Evolutionary conservation across 2,113 vertebrate genomes (phyloP), one percentile per base, ranked within the genome.

Genomic region (Ameiurus melas): DNA sequence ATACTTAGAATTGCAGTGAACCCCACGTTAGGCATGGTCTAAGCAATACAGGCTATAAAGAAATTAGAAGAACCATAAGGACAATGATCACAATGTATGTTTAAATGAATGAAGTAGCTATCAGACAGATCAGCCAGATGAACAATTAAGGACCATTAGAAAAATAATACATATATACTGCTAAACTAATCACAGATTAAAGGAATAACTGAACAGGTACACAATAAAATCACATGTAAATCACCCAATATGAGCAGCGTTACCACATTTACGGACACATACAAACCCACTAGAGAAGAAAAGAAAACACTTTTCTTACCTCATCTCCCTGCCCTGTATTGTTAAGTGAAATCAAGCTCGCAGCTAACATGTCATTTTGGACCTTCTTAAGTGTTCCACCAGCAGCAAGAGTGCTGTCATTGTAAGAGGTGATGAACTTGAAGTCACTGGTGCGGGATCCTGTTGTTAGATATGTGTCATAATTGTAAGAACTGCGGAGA

Each of bases 361-460:
- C 3, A 3, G 30, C 81, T 51, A 79, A 84, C 3, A 53, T 9
- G 19, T 62, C 47, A 57, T 75, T 71, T 12, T 70, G 81, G 14
- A 30, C 36, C 1, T 5, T 92, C 87, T 70, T 60, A 86, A 88
- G 90, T 91, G 89, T 94, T 81, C 17, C 88, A 55, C 75, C 87
- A 78, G 81, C 53, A 55, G 86, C 78, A 60, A 90, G 86, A 0
- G 89, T 89, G 66, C 73, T 89, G 55, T 90, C 90, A 90, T 91
- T 91, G 70, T 91, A 91, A 13, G 92, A 91, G 0, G 53, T 88
- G 22, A 91, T 30, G 30, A 91, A 92, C 33, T 92, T 92, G 19
- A 93, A 93, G 89, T 93, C 92, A 85, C 92, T 93, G 64, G 91
- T 92, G 39, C 85, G 86, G 12, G 91, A 92, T 22, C 89, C 91